Evolutionary conservation across 2,113 vertebrate genomes (phyloP), one percentile per base, ranked within the genome.

Genomic region (Rhinolophus ferrumequinum): DNA sequence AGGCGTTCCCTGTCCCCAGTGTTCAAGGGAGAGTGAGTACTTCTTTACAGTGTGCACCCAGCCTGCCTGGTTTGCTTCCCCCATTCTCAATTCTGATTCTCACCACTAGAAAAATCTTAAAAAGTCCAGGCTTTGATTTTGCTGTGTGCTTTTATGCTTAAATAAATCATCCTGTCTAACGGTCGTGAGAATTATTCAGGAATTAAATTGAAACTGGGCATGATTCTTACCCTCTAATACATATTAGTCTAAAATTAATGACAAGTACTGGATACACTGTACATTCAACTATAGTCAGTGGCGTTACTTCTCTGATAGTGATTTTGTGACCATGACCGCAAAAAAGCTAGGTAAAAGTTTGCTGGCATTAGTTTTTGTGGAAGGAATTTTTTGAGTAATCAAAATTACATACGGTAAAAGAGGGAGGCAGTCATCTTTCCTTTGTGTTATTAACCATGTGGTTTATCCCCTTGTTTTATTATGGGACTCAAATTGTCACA

Each of bases 131-230:
- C 56, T 95, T 75, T 84, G 72, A 76, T 80, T 95, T 76, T 70
- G 24, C 60, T 28, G 1, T 44, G 69, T 93, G 60, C 35, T 89
- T 95, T 95, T 87, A 67, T 58, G 70, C 70, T 76, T 83, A 22
- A n/a, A 87, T 81, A 87, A 79, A 84, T 87, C 89, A 85, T 96
- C n/a, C 56, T 81, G 56, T 81, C 93, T 94, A 60, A 90, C 50
- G 72, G 67, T 81, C 90, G 82, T 72, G 54, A 72, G 94, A 96
- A 88, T 75, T 84, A 70, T 83, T 90, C 88, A 87, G 75, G 72
- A 95, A 94, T 92, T 92, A 93, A 90, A 91, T 89, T 70, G 44
- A 93, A 94, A 90, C 80, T 83, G 79, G 69, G 18, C 35, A 83
- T 92, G 83, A 81, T 67, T 83, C 84, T 96, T 90, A 84, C 54